Evolutionary conservation across 1,140 invertebrate species (phyloP), one percentile per base, ranked within the genome.

Genomic region (Nebria ingens): DNA sequence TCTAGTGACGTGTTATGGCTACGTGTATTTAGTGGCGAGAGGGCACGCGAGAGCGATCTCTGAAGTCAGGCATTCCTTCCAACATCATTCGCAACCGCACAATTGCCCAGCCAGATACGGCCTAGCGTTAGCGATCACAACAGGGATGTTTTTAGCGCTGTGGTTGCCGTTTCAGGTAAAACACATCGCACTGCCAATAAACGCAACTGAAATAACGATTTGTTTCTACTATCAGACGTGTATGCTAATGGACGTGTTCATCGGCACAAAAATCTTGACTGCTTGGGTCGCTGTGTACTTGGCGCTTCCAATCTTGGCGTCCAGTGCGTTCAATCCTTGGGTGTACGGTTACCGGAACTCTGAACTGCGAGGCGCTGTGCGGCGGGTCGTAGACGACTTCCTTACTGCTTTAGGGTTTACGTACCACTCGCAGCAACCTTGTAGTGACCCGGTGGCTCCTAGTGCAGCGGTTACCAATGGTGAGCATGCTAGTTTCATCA

Each of bases 291-390:
- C 71, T 2, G 73, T 82, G 6, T 82, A 77, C 67, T 64, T 79
- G 3, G 74, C 77, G 1, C 67, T 82, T 6, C 76, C 82, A 0
- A 78, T 82, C 2, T 67, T 83, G 19, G 73, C 77, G 0, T 82
- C 78, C 62, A 81, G 78, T 59, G 77, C 79, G 0, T 67, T 77
- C 13, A 84, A 85, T 62, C 82, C 82, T 0, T 84, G 81, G 81
- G 73, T 85, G 9, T 85, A 85, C 61, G 82, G 81, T 0, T 85
- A 80, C 64, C 75, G 82, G 55, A 83, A 82, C 57, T 74, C 77
- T 0, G 82, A 85, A 61, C 78, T 85, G 62, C 73, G 81, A 17
- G 62, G 75, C 0, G 81, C 80, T 2, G 81, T 81, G 1, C 71
- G 76, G 1, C 73, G 77, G 50, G 77, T 82, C 3, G 66, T 79